A percentile compares a stretch with the other conserved stretches of the same genome.
These are phyloP conservation scores for Ganaspis brasiliensis DNA, from an alignment of 2,888 invertebrate genomes.

Conservation along the genomic window DNA sequence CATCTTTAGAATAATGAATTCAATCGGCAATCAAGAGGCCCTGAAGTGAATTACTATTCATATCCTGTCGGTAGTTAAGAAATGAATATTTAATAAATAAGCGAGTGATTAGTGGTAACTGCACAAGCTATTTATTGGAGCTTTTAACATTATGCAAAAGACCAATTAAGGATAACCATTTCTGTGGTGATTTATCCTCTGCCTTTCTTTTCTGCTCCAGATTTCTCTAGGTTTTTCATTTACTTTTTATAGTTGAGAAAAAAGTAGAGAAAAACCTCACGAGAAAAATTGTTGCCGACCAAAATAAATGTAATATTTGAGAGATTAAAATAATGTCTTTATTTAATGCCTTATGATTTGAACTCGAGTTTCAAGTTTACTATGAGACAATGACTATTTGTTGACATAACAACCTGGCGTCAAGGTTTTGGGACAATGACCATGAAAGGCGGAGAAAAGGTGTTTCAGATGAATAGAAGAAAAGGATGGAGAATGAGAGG, in stretches of 20 bases:
- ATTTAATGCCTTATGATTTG: no score
- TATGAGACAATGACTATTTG: no score
- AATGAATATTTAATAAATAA: constrained; percentile 34
- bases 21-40: constrained; percentile 5
- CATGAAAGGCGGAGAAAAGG: no score
- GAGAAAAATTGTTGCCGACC: no score
- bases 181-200: constrained; percentile 19
- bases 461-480: no score
- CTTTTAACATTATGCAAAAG: constrained; percentile 33
- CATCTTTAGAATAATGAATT: constrained; percentile 33
- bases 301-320: no score
- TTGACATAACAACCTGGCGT: no score
- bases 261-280: no score
- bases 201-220: background rate
- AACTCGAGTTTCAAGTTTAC: no score
- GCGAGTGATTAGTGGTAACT: constrained; percentile 34
- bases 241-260: background rate
- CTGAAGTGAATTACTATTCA: constrained; percentile 31
- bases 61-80: constrained; percentile 22
- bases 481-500: no score
- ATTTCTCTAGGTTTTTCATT: constrained; percentile 2
- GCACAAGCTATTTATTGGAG: constrained; percentile 13
- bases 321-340: no score
- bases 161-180: constrained; percentile 27
- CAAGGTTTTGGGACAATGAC: no score